Evolutionary conservation across 2,113 vertebrate genomes (phyloP), one percentile per base, ranked within the genome.

Genomic region (Fulmarus glacialis): DNA sequence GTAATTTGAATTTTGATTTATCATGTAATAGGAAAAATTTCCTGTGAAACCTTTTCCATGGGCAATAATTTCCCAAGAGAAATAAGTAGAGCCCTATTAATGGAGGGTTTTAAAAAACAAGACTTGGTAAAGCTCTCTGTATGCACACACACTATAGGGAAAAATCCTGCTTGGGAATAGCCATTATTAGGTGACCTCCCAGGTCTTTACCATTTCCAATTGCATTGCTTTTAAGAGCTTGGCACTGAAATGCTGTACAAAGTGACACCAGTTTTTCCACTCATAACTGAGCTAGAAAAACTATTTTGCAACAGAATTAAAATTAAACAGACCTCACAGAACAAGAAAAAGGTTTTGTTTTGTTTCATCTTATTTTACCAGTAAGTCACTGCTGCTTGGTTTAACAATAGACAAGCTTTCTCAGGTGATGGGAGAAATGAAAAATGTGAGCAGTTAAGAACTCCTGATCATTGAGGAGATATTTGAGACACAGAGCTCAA

Each of bases 391-490:
- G 22, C 30, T 75, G 53, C 80, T 68, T 82, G 77, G 68, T 82
- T 92, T 95, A 92, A 91, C 80, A 91, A 74, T 26, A 81, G 96
- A 93, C 74, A 58, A 91, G 77, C 58, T 64, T 92, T 95, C 77
- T 91, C 80, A 78, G 80, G 94, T 94, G 94, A 96, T 94, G 94
- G 70, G 64, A 91, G 48, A 56, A 95, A 95, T 97, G 95, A 97
- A 97, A 96, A 97, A 97, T 96, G 94, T 45, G 92, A 96, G 64
- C 94, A 84, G 94, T 97, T 96, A 96, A 95, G 92, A 93, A 77
- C 83, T 74, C 56, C 81, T 91, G 96, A 97, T 97, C 89, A 73
- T 12, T 90, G 93, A 97, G 80, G 52, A 97, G 97, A 97, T 95
- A 97, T 71, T 92, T 87, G 89, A 92, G 91, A 91, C 89, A 64